Evolutionary conservation across 2,888 invertebrate species (phyloP), one percentile per base, ranked within the genome.

Genomic region (Hirtodrosophila trivittata): DNA sequence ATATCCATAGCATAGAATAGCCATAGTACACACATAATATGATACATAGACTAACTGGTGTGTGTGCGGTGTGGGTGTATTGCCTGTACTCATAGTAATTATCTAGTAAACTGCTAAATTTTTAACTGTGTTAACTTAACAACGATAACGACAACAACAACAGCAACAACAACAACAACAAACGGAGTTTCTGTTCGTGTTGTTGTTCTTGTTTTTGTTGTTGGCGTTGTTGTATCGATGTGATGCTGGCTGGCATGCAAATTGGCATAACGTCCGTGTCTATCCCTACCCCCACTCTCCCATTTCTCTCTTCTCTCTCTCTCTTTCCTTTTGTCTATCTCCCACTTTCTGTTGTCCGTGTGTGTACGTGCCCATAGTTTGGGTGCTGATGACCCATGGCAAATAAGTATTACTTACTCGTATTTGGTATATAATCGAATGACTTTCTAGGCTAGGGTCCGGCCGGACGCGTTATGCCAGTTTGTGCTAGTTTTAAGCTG

Each of bases 91-190:
- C 25, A 52, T 66, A 60, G 58, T 76, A 65, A 77, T 63, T 66
- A 58, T 45, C 62, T 73, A 78, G 70, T 72, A 57, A 58, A 47
- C 49, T 75, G 69, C 39, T 71, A 41, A 62, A 74, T 66, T 70
- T 57, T 46, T 54, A 60, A 70, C 65, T 39, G 52, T 62, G 49
- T 56, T 62, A 70, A 75, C 51, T 32, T 47, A 57, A 51, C 60
- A 45, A 43, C 43, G 46, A 30, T 33, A 47, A 54, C 26, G n/a
- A 2, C 42, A 35, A 10, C 13, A 14, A 47, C 12, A 25, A 35
- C 21, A 25, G n/a, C 35, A 41, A 50, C 25, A 42, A 16, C 26
- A 21, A 25, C 32, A 13, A n/a, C 39, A 39, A 47, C 9, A 28
- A 35, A 2, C n/a, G 13, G 5, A 3, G 4, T 41, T 32, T 32